Percentiles rank a stretch among this genome's conserved stretches.
These are phyloP conservation scores for Semnornis frantzii DNA, from an alignment of 2,113 vertebrate species.

Conservation along the genomic window DNA sequence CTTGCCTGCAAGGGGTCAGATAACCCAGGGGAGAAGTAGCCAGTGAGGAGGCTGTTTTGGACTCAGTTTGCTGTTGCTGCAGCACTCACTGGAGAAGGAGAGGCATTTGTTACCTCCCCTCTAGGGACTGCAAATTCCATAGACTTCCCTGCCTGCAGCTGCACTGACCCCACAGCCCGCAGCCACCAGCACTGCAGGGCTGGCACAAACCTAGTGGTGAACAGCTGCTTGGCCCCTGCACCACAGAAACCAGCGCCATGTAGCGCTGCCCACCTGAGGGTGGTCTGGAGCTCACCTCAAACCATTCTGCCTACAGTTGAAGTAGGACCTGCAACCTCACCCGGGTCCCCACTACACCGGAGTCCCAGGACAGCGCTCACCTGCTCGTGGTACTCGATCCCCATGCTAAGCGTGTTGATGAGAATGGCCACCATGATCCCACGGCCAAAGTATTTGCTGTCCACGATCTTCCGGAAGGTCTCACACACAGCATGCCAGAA, in stretches of 20 bases:
- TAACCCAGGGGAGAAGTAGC: not conserved
- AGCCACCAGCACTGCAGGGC: not conserved
- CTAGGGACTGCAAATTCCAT: constrained; percentile 6
- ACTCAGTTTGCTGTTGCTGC: not conserved
- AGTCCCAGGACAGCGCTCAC: constrained; percentile 57
- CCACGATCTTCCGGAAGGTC: constrained; percentile 95
- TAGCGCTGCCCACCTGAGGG: not conserved
- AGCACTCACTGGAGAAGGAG: not conserved
- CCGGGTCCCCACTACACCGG: fast-evolving
- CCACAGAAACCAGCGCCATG: fast-evolving
- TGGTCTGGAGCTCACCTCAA: not conserved
- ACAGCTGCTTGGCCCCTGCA: not conserved
- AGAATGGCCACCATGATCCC: constrained; percentile 99
- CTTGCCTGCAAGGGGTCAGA: not conserved
- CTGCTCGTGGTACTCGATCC: constrained; percentile 98
- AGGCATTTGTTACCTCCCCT: constrained; percentile 33
- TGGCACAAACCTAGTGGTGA: not conserved
- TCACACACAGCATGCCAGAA: constrained; percentile 93
- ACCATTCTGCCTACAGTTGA: fast-evolving
- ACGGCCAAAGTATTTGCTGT: constrained; percentile 97
- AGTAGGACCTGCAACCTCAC: fast-evolving
- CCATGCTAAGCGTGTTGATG: constrained; percentile 99
- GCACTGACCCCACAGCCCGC: not conserved
- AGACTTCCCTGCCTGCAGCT: not conserved
- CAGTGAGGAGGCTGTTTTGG: constrained; percentile 29